Base-by-base conservation (phyloP, 2,888 invertebrate species). In the Stegophylla sp. region DNA sequence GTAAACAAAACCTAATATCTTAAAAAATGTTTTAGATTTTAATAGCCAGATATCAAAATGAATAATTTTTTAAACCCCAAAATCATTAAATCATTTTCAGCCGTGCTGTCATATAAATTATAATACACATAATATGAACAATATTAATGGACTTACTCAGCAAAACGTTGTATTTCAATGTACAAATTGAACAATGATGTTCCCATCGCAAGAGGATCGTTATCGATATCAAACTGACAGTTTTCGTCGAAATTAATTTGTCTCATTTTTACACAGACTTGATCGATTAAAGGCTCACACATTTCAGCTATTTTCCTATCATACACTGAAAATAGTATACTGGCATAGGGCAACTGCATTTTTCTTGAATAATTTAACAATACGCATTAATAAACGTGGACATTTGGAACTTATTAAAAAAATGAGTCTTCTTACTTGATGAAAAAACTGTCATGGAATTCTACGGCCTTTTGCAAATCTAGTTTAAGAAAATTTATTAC, bases 131-230 rank as follows among this genome's bases (percentile, higher is more conserved):
- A n/a, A 64, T n/a, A 61, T 9, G 10, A 13, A 64, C 5, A 48
- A 34, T 23, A 20, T 45, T 7, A 34, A 34, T 34, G 85, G 75
- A 90, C 92, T 89, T 88, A 91, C 90, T 90, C 88, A 61, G 92
- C 90, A 88, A 96, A 96, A 87, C 96, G 91, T 86, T 97, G 96
- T 76, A 98, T 87, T 0, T 94, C 91, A 83, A 98, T 89, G 87
- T 98, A 98, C 10, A 98, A 88, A 86, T 97, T 96, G 87, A 98
- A 96, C 73, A 98, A 88, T 3, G 94, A 92, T 1, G 96, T 96
- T 0, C 95, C 95, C 89, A 94, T 92, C 1, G 91, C 90, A 59
- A 95, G 87, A 17, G 92, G 91, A 83, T 92, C 92, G 20, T 89
- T 87, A 5, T 90, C 89, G 0, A 89, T 87, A 1, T 87, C 86